Evolutionary conservation across 2,113 vertebrate genomes (phyloP).

Genomic region (Oncorhynchus masou): DNA sequence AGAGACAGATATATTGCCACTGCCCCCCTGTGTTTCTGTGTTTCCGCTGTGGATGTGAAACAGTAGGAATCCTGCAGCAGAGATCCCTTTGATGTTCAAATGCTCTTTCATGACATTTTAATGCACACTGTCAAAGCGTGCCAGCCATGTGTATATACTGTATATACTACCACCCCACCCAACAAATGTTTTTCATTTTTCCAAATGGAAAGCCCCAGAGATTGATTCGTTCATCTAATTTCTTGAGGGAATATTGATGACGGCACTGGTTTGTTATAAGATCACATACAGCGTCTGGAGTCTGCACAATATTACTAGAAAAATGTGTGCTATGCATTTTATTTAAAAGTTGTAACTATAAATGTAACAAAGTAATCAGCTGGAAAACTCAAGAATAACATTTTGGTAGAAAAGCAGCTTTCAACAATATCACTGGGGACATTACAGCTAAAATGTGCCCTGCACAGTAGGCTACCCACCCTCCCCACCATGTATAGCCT

Average conservation of each 20-base stretch:
- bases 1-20: background rate
- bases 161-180: too few species aligned
- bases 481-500: conserved; percentile 55
- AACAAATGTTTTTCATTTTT: too few species aligned
- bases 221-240: background rate
- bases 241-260: background rate
- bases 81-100: conserved; percentile 37
- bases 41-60: conserved; percentile 16
- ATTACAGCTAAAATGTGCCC: conserved; percentile 39
- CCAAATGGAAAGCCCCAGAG: background rate
- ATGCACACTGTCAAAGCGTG: conserved; percentile 24
- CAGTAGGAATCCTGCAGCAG: conserved; percentile 39
- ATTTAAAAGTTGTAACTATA: background rate
- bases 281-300: background rate
- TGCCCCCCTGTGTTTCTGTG: background rate
- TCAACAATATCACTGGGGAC: conserved; percentile 29
- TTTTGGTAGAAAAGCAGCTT: background rate
- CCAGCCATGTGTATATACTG: background rate
- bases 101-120: conserved; percentile 42
- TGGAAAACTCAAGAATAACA: background rate
- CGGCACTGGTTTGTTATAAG: background rate
- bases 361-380: background rate
- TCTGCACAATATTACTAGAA: background rate
- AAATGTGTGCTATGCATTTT: background rate
- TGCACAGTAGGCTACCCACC: conserved; percentile 46